Evolutionary conservation across 2,113 vertebrate genomes (phyloP).

Genomic region (Emydura subglobosa): DNA sequence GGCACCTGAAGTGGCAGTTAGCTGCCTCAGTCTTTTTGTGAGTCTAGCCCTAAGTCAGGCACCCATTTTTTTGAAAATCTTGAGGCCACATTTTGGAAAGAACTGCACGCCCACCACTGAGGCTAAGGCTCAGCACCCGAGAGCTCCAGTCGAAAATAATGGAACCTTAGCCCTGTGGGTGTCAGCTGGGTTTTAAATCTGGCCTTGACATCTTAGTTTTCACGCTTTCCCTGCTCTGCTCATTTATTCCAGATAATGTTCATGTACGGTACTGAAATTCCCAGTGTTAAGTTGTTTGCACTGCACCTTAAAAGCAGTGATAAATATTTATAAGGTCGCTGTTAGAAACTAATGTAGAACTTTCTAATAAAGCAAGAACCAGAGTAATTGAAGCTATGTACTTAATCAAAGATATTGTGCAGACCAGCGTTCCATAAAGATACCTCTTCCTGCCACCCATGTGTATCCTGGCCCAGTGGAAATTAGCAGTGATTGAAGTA

Average conservation of each 20-base stretch:
- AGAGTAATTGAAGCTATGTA: not conserved
- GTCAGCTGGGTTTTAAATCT: not conserved
- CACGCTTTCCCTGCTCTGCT: not conserved
- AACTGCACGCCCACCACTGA: too few relatives aligned
- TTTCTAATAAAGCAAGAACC: not conserved
- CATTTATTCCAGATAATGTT: not conserved
- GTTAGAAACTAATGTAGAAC: not conserved
- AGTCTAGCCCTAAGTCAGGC: too few relatives aligned
- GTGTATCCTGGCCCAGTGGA: slow-evolving; percentile 24
- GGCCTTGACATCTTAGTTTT: not conserved
- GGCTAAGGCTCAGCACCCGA: not conserved
- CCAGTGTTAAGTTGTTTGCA: not conserved
- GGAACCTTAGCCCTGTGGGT: not conserved
- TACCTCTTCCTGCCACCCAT: not conserved
- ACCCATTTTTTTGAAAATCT: too few relatives aligned
- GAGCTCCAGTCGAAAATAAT: not conserved
- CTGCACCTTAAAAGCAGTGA: not conserved
- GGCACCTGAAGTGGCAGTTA: too few relatives aligned
- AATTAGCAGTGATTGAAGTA: slow-evolving; percentile 41
- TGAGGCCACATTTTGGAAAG: too few relatives aligned
- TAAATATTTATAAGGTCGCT: not conserved
- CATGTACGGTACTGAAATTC: not conserved
- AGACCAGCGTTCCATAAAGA: not conserved
- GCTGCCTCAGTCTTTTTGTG: too few relatives aligned
- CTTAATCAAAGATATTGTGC: slow-evolving; percentile 34